phyloP scores from a whole-genome alignment of 2,888 invertebrate species.

The Dynastes grantii region DNA sequence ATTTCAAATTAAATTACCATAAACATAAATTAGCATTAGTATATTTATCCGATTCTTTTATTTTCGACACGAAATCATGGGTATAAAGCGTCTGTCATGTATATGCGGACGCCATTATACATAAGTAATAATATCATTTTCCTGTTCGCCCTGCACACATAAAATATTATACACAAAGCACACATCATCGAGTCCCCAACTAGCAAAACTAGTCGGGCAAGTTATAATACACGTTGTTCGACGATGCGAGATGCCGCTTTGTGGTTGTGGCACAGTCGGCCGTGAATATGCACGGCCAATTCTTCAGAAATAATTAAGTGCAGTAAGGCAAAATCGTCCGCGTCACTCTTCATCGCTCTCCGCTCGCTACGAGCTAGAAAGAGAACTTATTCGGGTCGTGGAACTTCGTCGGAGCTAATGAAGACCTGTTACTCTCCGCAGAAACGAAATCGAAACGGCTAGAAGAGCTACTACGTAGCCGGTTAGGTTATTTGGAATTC shows the following conservation, averaged over 20 bases:
- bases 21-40: slow-evolving; percentile 11
- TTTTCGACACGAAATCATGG: not conserved
- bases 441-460: slow-evolving; percentile 18
- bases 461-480: not conserved
- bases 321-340: slow-evolving; percentile 15
- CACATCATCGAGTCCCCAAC: slow-evolving; percentile 50
- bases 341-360: not conserved
- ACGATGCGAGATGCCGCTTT: too few species aligned
- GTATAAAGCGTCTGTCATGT: not conserved
- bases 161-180: slow-evolving; percentile 10
- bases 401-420: not conserved
- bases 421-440: not conserved
- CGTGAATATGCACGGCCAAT: slow-evolving; percentile 62
- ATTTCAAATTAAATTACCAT: not conserved
- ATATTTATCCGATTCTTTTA: slow-evolving; percentile 1
- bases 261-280: slow-evolving; percentile 58
- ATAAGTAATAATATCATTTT: slow-evolving; percentile 5
- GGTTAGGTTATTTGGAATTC: slow-evolving; percentile 8
- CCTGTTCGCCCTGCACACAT: not conserved
- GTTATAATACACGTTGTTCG: slow-evolving; percentile 56
- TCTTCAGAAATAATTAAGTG: slow-evolving; percentile 54
- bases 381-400: not conserved
- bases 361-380: not conserved
- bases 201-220: slow-evolving; percentile 64
- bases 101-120: not conserved